phyloP scores from a whole-genome alignment of 2,797 vertebrate genomes.

The Natrix natrix region DNA sequence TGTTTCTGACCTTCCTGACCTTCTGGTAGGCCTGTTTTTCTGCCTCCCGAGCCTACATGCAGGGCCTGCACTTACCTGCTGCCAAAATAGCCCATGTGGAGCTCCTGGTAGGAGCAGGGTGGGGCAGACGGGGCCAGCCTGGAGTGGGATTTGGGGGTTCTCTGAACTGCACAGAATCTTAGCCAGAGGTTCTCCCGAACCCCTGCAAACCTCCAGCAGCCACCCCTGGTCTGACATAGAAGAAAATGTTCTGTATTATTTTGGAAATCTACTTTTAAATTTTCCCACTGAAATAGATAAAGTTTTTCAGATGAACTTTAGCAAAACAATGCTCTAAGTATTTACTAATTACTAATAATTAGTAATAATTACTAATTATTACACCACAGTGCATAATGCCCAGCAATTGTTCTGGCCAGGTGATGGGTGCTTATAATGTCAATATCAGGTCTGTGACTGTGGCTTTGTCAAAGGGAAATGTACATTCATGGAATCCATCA shows the following conservation, averaged over 20 bases:
- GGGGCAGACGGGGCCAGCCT: no score
- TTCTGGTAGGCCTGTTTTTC: no score
- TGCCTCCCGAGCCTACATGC: no score
- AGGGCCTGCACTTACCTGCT: no score
- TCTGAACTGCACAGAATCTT: no score
- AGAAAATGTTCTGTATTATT: neutral
- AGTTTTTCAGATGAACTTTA: neutral
- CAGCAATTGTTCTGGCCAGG: constrained; percentile 6
- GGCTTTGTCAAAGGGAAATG: neutral
- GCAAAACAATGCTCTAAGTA: neutral
- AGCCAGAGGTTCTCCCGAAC: no score
- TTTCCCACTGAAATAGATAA: neutral
- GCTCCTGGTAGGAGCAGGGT: no score
- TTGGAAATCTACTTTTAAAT: neutral
- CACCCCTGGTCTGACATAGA: neutral
- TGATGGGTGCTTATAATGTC: constrained; percentile 12
- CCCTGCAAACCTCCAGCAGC: no score
- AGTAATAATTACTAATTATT: neutral
- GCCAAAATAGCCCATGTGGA: no score
- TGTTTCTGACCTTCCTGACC: no score
- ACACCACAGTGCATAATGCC: neutral
- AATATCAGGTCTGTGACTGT: neutral
- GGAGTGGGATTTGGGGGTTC: no score
- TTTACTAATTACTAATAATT: neutral
- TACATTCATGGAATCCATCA: neutral